These are phyloP conservation scores for Florisuga fusca DNA, from an alignment of 2,797 vertebrate species.

Conservation along the genomic window DNA sequence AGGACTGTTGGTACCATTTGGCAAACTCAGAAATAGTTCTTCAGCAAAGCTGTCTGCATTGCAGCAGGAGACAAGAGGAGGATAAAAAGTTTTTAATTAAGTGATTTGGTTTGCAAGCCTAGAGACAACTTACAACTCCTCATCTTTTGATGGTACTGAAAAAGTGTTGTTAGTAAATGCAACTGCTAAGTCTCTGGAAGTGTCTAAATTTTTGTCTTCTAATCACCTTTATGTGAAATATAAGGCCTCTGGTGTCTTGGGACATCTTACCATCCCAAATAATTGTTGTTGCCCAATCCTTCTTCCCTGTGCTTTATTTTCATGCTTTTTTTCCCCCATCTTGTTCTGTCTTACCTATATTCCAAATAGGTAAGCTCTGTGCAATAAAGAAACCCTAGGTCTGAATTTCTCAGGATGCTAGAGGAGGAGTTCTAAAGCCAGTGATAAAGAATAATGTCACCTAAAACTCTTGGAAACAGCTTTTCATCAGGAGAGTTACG, in stretches of 20 bases:
- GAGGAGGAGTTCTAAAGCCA: neutral
- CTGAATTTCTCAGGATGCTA: neutral
- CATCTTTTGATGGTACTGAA: neutral
- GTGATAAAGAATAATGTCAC: neutral
- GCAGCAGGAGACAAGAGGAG: neutral
- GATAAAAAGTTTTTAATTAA: neutral
- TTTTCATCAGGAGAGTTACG: neutral
- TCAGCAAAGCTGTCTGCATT: neutral
- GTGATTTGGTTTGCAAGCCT: neutral
- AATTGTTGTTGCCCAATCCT: neutral
- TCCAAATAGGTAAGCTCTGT: neutral
- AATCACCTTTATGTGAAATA: neutral
- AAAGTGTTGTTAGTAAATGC: neutral
- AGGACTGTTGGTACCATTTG: neutral
- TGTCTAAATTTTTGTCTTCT: neutral
- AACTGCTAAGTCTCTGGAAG: neutral
- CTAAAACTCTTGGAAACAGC: neutral
- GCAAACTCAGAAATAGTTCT: neutral
- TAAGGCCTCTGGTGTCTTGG: neutral
- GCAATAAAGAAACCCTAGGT: neutral
- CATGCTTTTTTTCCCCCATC: neutral
- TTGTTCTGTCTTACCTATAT: neutral
- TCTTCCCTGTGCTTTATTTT: neutral
- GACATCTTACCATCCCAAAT: neutral
- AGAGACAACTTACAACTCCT: neutral